phyloP scores from a whole-genome alignment of 2,888 invertebrate species.

The Dicyrtomina minuta region DNA sequence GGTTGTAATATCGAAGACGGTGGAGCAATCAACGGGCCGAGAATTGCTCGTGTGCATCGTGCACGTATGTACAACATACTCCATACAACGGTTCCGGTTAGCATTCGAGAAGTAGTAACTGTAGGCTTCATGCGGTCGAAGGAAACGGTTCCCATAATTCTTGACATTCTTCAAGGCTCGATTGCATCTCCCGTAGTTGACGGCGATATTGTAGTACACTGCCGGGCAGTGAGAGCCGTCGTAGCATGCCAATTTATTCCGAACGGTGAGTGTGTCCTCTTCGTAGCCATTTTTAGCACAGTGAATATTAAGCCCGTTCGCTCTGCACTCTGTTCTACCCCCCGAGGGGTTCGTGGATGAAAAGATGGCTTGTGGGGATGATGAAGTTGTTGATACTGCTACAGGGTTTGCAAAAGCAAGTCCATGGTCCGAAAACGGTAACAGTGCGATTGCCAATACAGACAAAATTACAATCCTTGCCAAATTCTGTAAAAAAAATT shows the following conservation, averaged over 20 bases:
- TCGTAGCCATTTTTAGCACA: conserved; percentile 19
- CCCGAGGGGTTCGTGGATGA: not conserved
- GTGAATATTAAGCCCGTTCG: conserved; percentile 8
- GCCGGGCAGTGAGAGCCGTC: conserved; percentile 13
- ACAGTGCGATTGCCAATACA: not conserved
- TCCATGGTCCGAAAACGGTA: not conserved
- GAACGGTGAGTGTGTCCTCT: conserved; percentile 7
- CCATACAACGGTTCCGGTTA: conserved; percentile 1
- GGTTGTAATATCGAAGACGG: conserved; percentile 11
- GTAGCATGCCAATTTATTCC: conserved; percentile 8
- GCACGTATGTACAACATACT: conserved; percentile 23
- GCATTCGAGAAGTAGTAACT: conserved; percentile 17
- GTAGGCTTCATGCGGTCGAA: conserved; percentile 17
- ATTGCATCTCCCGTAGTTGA: conserved; percentile 9
- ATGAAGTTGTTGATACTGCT: not conserved
- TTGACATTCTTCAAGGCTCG: conserved; percentile 14
- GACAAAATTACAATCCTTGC: not conserved
- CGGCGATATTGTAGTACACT: conserved; percentile 15
- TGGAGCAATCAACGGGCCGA: conserved; percentile 3
- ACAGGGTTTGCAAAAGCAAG: not conserved
- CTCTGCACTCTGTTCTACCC: conserved; percentile 1
- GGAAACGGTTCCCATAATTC: conserved; percentile 5
- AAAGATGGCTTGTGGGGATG: too few relatives aligned
- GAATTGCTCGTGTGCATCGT: not conserved
- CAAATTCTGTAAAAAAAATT: not conserved